A percentile compares a stretch with the other conserved stretches of the same genome.
Evolutionary conservation across 2,888 invertebrate species (phyloP).

Genomic region (Encarsia formosa): DNA sequence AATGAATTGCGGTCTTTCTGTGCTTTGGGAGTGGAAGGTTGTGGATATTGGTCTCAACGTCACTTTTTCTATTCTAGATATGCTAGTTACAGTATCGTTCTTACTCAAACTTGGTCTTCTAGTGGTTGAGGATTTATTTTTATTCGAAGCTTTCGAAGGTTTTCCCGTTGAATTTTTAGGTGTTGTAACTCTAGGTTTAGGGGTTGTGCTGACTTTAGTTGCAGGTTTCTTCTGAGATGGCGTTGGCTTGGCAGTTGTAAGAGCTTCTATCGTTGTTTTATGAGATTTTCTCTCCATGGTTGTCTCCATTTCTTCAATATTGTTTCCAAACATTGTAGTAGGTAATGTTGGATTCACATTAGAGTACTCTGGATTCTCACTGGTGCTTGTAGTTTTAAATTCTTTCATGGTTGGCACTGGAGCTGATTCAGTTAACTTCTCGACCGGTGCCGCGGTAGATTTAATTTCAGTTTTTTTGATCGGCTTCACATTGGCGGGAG

Average conservation of each 20-base stretch:
- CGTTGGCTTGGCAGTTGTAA: conserved; percentile 23
- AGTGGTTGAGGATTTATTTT: conserved; percentile 29
- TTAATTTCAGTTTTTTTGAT: conserved; percentile 27
- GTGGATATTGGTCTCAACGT: conserved; percentile 42
- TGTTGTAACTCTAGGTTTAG: conserved; percentile 32
- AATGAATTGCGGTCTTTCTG: conserved; percentile 43
- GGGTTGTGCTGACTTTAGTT: conserved; percentile 22
- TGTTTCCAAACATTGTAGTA: too few species aligned
- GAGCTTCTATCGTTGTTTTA: neutral
- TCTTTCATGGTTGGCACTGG: neutral
- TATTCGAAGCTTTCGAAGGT: conserved; percentile 28
- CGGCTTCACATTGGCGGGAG: conserved; percentile 28
- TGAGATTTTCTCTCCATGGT: conserved; percentile 13
- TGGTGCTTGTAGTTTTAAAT: neutral
- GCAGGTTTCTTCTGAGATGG: conserved; percentile 30
- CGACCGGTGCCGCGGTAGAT: conserved; percentile 15
- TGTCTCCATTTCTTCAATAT: neutral
- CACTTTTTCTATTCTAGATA: conserved; percentile 46
- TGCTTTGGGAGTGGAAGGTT: conserved; percentile 32
- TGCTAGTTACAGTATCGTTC: conserved; percentile 31
- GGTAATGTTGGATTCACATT: too few species aligned
- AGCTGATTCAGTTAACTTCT: conserved; percentile 24
- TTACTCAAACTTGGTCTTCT: conserved; percentile 26
- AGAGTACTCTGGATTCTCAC: too few species aligned
- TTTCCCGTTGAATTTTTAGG: conserved; percentile 31